phyloP scores from a whole-genome alignment of 2,888 invertebrate species.

The Buathra laborator region DNA sequence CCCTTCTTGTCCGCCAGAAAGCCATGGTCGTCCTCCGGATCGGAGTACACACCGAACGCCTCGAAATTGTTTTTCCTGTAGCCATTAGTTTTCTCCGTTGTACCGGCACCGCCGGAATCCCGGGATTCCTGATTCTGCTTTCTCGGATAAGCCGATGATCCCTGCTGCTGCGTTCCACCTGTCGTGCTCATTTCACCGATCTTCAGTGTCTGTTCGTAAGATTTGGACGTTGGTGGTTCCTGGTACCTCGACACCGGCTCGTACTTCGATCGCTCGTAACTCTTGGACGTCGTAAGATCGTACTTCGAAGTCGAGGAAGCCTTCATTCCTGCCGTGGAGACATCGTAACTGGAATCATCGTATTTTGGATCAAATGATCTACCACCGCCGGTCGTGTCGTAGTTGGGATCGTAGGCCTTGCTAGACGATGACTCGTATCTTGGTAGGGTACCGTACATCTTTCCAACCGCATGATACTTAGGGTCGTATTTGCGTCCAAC shows the following conservation, averaged over 20 bases:
- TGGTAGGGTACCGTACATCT: conserved; percentile 83
- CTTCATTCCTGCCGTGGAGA: conserved; percentile 72
- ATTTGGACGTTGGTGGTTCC: conserved; percentile 76
- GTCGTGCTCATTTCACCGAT: conserved; percentile 80
- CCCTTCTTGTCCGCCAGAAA: conserved; percentile 82
- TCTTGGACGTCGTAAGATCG: conserved; percentile 82
- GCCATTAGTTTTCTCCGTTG: conserved; percentile 82
- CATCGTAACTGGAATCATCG: conserved; percentile 74
- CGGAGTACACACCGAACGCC: conserved; percentile 84
- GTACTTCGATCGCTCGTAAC: conserved; percentile 82
- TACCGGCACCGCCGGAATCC: conserved; percentile 57
- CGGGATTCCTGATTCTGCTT: conserved; percentile 76
- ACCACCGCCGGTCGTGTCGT: conserved; percentile 71
- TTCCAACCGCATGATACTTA: conserved; percentile 80
- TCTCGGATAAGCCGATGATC: conserved; percentile 73
- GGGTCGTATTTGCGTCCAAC: conserved; percentile 74
- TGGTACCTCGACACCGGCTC: conserved; percentile 79
- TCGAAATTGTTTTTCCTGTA: conserved; percentile 84
- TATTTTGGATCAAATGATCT: conserved; percentile 72
- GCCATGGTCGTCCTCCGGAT: conserved; percentile 84
- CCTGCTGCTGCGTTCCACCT: conserved; percentile 57
- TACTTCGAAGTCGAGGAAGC: conserved; percentile 78
- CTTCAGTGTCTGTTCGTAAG: conserved; percentile 83
- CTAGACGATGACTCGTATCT: conserved; percentile 77
- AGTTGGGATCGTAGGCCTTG: conserved; percentile 72